Evolutionary conservation across 2,888 invertebrate genomes (phyloP), one percentile per base, ranked within the genome.

Genomic region (Pseudanteris insignis): DNA sequence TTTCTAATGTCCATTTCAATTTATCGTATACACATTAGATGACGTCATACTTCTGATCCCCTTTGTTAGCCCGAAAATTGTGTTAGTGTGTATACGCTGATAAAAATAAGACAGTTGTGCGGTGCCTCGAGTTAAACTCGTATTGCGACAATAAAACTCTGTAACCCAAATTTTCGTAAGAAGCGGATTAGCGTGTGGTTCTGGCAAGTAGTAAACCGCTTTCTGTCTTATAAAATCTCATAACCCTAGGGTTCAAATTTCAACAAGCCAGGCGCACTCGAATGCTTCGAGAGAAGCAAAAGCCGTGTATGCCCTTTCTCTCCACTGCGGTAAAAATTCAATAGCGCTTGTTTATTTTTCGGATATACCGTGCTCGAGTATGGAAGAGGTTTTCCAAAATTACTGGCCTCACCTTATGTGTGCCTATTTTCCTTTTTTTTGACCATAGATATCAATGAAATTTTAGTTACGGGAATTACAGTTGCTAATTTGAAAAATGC

Each of bases 201-300:
- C 48, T 18, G 43, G 44, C 46, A 36, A 53, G 62, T 68, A 69
- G 70, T 76, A 74, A 76, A 75, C 75, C 73, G 26, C 76, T 76
- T 76, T 76, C 68, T 71, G 69, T 73, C 75, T 76, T 74, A 75
- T 77, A 75, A 77, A 78, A 77, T 76, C 77, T 77, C 77, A 77
- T 77, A 76, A 78, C 77, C 77, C 47, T 67, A 65, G 67, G 72
- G 71, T 70, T 68, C 66, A 61, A 51, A 55, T 47, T 47, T 46
- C 64, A 64, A 62, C 43, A 51, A 64, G 59, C 51, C 51, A 30
- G 50, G 53, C 55, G 63, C 53, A n/a, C n/a, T n/a, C n/a, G n/a
- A n/a, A 24, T 44, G 53, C 51, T 24, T 40, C 36, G 25, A 44
- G 54, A 44, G 54, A 44, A 24, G 41, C 41, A n/a, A n/a, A n/a